Conservation (phyloP, 2,888 invertebrate genomes). For the Liodrosophila aerea region DNA sequence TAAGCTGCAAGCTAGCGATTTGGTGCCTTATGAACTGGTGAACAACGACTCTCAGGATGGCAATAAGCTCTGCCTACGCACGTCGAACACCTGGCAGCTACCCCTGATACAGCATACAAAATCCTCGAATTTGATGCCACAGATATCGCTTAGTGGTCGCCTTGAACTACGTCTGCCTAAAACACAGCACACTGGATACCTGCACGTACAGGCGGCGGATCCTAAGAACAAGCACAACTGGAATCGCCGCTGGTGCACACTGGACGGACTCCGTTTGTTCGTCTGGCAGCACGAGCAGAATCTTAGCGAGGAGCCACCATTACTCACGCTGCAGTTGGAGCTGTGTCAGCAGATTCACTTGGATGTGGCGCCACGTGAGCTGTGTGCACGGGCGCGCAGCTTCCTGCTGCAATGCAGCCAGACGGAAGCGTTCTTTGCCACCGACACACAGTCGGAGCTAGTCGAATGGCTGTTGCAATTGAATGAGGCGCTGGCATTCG, state of each 20-base stretch:
- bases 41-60: conserved; percentile 40
- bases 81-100: conserved; percentile 59
- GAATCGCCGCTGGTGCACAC: conserved; percentile 84
- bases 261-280: conserved; percentile 82
- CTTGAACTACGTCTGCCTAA: conserved; percentile 73
- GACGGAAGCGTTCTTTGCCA: conserved; percentile 81
- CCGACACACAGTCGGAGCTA: conserved; percentile 83
- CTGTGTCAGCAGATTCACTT: conserved; percentile 66
- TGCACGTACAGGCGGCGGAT: conserved; percentile 83
- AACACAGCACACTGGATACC: conserved; percentile 81
- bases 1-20: conserved; percentile 59
- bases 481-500: conserved; percentile 82
- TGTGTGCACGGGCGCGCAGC: conserved; percentile 83
- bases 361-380: conserved; percentile 80
- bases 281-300: conserved; percentile 84
- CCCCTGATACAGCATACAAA: conserved; percentile 60
- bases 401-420: conserved; percentile 49
- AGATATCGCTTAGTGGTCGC: conserved; percentile 70
- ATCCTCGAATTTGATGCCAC: conserved; percentile 71
- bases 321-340: conserved; percentile 81
- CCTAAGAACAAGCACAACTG: conserved; percentile 82
- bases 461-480: conserved; percentile 83
- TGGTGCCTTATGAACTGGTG: conserved; percentile 75
- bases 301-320: conserved; percentile 76
- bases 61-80: conserved; percentile 69